These are phyloP conservation scores for Zygogramma bicolorata DNA, from an alignment of 2,888 invertebrate genomes.

Conservation along the genomic window DNA sequence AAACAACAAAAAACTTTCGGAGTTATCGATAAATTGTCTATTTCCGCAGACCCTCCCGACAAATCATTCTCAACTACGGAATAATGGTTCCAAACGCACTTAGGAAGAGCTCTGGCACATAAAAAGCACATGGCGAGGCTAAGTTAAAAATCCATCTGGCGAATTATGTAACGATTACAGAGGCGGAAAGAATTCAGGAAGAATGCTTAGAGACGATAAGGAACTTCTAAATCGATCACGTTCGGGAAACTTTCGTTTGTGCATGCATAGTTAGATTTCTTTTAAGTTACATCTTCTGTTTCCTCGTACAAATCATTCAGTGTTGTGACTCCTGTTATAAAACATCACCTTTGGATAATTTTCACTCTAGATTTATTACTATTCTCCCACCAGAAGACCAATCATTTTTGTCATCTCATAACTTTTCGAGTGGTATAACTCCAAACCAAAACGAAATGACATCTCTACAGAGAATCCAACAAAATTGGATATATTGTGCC, in stretches of 20 bases:
- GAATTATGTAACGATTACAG: background rate
- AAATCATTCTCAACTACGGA: constrained; percentile 1
- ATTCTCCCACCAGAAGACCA: too few species aligned
- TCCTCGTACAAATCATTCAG: background rate
- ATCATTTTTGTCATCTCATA: too few species aligned
- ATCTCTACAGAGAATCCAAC: too few species aligned
- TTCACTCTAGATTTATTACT: too few species aligned
- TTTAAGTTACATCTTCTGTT: background rate
- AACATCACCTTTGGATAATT: background rate
- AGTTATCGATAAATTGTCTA: constrained; percentile 4
- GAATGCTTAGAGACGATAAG: background rate
- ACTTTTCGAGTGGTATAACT: too few species aligned
- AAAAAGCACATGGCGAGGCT: background rate
- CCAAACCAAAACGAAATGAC: too few species aligned
- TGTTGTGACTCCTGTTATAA: too few species aligned
- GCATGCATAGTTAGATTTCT: background rate
- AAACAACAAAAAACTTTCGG: background rate
- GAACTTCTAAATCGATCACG: background rate
- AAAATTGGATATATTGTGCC: too few species aligned
- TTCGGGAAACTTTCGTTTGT: background rate
- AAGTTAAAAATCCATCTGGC: constrained; percentile 1
- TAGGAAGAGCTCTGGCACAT: background rate
- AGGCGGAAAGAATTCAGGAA: background rate
- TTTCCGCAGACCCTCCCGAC: background rate
- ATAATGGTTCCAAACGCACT: constrained; percentile 2